Percentiles rank a stretch among this genome's conserved stretches.
phyloP scores from a whole-genome alignment of 2,113 vertebrate genomes.

The Labrus mixtus region DNA sequence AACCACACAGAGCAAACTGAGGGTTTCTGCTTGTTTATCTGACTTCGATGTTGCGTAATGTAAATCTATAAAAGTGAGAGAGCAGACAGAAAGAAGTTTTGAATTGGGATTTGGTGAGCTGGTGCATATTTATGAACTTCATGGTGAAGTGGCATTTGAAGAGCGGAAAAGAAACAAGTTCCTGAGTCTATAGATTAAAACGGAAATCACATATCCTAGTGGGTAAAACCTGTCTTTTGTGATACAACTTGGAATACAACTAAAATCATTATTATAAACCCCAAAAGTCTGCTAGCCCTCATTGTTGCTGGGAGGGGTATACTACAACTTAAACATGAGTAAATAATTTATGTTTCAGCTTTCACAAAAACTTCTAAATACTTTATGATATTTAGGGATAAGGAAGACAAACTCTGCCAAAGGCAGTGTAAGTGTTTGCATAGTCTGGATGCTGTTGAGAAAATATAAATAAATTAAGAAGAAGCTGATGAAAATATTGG shows the following conservation, averaged over 20 bases:
- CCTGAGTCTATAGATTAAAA: slow-evolving; percentile 36
- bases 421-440: slow-evolving; percentile 63
- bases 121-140: slow-evolving; percentile 58
- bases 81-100: slow-evolving; percentile 15
- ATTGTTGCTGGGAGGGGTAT: slow-evolving; percentile 25
- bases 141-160: slow-evolving; percentile 42
- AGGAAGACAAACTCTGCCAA: slow-evolving; percentile 42
- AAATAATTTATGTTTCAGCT: slow-evolving; percentile 57
- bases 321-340: slow-evolving; percentile 41
- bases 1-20: slow-evolving; percentile 48
- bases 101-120: slow-evolving; percentile 34
- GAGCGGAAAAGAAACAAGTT: slow-evolving; percentile 29
- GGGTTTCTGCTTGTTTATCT: slow-evolving; percentile 50
- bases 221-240: slow-evolving; percentile 19
- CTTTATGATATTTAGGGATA: slow-evolving; percentile 41
- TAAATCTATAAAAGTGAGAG: slow-evolving; percentile 31
- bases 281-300: slow-evolving; percentile 1
- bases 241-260: slow-evolving; percentile 21
- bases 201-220: slow-evolving; percentile 34
- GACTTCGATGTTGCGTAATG: slow-evolving; percentile 26
- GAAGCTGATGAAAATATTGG: slow-evolving; percentile 28
- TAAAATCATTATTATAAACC: slow-evolving; percentile 19
- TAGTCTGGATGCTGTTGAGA: slow-evolving; percentile 25
- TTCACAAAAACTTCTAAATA: slow-evolving; percentile 34
- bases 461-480: slow-evolving; percentile 56